Evolutionary conservation across 2,888 invertebrate genomes (phyloP), one percentile per base, ranked within the genome.

Genomic region (Halictus quadricinctus): DNA sequence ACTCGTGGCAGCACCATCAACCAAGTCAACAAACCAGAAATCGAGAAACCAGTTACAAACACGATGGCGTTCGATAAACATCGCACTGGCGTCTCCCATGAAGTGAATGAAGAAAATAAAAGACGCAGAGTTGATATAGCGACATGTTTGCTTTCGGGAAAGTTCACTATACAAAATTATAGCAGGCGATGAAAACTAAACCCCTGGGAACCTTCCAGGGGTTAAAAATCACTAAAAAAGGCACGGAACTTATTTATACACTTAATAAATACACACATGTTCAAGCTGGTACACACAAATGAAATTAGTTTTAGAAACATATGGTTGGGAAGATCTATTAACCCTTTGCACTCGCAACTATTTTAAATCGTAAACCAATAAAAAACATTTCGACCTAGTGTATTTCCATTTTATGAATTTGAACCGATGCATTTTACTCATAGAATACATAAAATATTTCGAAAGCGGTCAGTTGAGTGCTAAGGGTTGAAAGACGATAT

Each of bases 1-100:
- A 12, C n/a, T n/a, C 58, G n/a, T 58, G 58, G 58, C 58, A 58
- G 58, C 58, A 58, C 58, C n/a, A n/a, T 58, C 58, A n/a, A n/a
- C n/a, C 10, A 58, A 48, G 48, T 12, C 13, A 48, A 48, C 48
- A 12, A 58, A 12, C n/a, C 21, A n/a, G 10, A 54, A 54, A 54
- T 8, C 48, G 48, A 15, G 48, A 54, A 54, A 21, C 10, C 54
- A 58, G n/a, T 58, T 58, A 12, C 58, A 58, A 58, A 58, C 58
- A 58, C 5, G 10, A 58, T 58, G 58, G n/a, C 58, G 58, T 58
- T 12, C n/a, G n/a, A 12, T n/a, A n/a, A n/a, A 5, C 5, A n/a
- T 58, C 0, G 0, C 5, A n/a, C 1, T n/a, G n/a, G n/a, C 4
- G 1, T n/a, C n/a, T 58, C 58, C n/a, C 12, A 12, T n/a, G n/a